Base-by-base conservation (phyloP, 2,113 vertebrate species). In the Rousettus leschenaultii region DNA sequence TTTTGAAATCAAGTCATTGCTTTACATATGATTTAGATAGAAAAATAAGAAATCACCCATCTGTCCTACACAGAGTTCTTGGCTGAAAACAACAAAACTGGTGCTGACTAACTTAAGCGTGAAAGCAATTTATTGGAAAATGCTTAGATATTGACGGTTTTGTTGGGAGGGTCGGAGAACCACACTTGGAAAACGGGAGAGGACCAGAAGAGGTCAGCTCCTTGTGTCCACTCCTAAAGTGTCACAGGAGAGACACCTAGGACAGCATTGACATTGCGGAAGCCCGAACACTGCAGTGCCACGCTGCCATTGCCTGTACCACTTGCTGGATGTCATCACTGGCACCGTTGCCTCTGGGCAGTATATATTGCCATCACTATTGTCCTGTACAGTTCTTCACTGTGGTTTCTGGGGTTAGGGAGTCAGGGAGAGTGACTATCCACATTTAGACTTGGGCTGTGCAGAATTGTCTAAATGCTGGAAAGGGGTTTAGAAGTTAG, bases 121-220 rank as follows among this genome's bases (percentile, higher is more conserved):
- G 48, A 16, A 63, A 73, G 19, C n/a, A 88, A 70, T 35, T 82
- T 83, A 74, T 15, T 94, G 28, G 71, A 61, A 96, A 90, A 66
- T 40, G 73, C n/a, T 61, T 38, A 8, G 24, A 57, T 84, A 51
- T 21, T 85, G 70, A 53, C 2, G 24, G 45, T 59, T 48, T 74
- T 66, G 8, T 40, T 88, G 14, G 26, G 38, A 71, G 11, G 38
- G 35, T 26, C 30, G 28, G 53, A 85, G 22, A 66, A 57, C 10
- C 1, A n/a, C 18, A 16, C 14, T 80, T 73, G 30, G 80, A 79
- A 87, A 84, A 63, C 30, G 33, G 61, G 55, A 95, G 48, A 30
- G 11, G 26, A 85, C 14, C 24, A n/a, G n/a, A 65, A 82, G 66
- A 53, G 3, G 22, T 38, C 19, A 95, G 26, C 21, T 86, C 40